phyloP scores from a whole-genome alignment of 2,888 invertebrate species.

The Eupithecia inturbata region DNA sequence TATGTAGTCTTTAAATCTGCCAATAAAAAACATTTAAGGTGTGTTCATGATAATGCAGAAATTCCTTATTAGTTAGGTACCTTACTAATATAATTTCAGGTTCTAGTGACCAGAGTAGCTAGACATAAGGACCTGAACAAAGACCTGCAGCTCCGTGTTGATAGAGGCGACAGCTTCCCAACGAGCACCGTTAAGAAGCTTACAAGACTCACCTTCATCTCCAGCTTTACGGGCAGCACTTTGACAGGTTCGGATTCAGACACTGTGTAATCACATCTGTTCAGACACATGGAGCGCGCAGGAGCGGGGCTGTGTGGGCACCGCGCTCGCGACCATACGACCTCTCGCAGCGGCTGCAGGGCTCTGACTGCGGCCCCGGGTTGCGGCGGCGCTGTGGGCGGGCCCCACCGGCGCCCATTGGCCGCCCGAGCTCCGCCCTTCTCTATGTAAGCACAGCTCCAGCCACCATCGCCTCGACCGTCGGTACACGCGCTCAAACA shows the following conservation, averaged over 20 bases:
- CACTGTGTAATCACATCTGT: slow-evolving; percentile 47
- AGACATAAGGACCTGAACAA: neutral
- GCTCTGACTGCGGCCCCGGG: slow-evolving; percentile 56
- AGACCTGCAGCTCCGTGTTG: neutral
- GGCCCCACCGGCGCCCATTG: slow-evolving; percentile 18
- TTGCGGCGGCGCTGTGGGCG: neutral
- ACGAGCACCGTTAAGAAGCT: neutral
- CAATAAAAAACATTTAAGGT: neutral
- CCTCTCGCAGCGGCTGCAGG: slow-evolving; percentile 55
- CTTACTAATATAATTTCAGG: neutral
- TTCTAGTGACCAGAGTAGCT: neutral
- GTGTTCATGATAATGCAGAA: neutral
- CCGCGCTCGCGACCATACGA: slow-evolving; percentile 33
- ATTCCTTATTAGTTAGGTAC: neutral
- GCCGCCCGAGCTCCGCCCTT: slow-evolving; percentile 29
- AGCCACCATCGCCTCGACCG: slow-evolving; percentile 55
- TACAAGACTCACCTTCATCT: slow-evolving; percentile 71
- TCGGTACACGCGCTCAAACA: slow-evolving; percentile 48
- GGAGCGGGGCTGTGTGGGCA: slow-evolving; percentile 30
- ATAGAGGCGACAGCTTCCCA: neutral
- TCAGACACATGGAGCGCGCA: slow-evolving; percentile 28
- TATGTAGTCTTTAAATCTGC: neutral
- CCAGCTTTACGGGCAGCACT: slow-evolving; percentile 73
- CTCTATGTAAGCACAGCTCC: slow-evolving; percentile 40
- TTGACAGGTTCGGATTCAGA: slow-evolving; percentile 53